phyloP scores from a whole-genome alignment of 2,797 vertebrate genomes.

The Chrosomus eos region DNA sequence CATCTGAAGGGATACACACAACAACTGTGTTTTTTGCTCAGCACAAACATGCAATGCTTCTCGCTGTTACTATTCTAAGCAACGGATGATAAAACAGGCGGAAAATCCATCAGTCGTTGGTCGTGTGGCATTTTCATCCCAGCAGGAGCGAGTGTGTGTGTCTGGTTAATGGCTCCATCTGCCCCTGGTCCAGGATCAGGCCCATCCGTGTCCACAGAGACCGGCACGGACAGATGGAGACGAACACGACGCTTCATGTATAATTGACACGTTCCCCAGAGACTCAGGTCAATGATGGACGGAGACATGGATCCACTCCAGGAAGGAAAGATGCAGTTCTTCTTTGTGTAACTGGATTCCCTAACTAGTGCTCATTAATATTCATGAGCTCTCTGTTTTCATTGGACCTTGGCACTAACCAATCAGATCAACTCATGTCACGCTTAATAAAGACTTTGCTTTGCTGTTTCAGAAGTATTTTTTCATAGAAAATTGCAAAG shows the following conservation, averaged over 20 bases:
- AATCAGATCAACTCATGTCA: neutral
- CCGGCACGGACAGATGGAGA: constrained; percentile 40
- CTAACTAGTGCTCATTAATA: constrained; percentile 3
- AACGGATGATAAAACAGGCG: neutral
- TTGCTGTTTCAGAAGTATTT: too few species aligned
- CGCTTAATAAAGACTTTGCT: too few species aligned
- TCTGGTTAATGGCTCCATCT: constrained; percentile 58
- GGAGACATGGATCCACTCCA: constrained; percentile 45
- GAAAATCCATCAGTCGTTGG: constrained; percentile 21
- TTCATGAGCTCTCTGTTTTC: neutral
- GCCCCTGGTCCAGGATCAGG: neutral
- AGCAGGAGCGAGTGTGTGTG: constrained; percentile 68
- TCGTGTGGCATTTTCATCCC: constrained; percentile 41
- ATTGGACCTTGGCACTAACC: neutral
- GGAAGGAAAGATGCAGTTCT: constrained; percentile 32
- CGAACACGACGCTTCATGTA: constrained; percentile 53
- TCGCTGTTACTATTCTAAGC: neutral
- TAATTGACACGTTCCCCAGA: constrained; percentile 22
- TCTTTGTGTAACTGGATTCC: constrained; percentile 13
- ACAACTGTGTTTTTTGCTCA: too few species aligned
- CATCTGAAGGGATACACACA: too few species aligned
- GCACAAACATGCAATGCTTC: neutral
- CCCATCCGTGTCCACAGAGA: neutral
- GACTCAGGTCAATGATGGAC: constrained; percentile 24
- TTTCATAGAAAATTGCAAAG: too few species aligned